Evolutionary conservation across 2,797 vertebrate species (phyloP), one percentile per base, ranked within the genome.

Genomic region (Staurois parvus): DNA sequence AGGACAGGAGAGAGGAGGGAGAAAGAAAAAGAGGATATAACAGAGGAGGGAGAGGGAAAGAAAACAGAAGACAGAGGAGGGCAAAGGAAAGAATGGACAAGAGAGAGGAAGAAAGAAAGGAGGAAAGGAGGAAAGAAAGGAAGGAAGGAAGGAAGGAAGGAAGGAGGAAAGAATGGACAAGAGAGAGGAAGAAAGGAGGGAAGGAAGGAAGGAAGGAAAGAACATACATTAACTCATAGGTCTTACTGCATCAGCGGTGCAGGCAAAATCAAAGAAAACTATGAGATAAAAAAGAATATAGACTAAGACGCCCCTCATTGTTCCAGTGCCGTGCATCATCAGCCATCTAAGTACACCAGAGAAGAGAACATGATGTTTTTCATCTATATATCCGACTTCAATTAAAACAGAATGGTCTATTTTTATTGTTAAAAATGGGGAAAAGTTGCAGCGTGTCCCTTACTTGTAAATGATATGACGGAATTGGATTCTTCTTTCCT

Each of bases 381-480:
- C 32, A n/a, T 37, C 1, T 4, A n/a, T 26, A 37, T 6, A 37
- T 3, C 15, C 11, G 7, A 17, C 5, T 40, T 9, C 9, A 67
- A 29, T 68, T 2, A 68, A 79, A 68, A n/a, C 17, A 0, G 5
- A 3, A 6, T 32, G 32, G 26, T 59, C 56, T 73, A 67, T 69
- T 79, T 12, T 24, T 37, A 3, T 2, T 72, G 8, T 34, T n/a
- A 12, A 32, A 72, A 72, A 45, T 30, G 34, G 29, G 6, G 19
- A 80, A 34, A 72, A 34, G 48, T 70, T 70, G 32, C 30, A 17
- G 6, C 48, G 42, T 81, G 37, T 73, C 12, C 37, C 40, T 37
- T 72, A 40, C 64, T 28, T 85, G 66, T 19, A 81, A 76, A 81
- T 81, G 59, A 81, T 67, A 64, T 45, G 13, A n/a, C 40, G 45